Base-by-base conservation (phyloP, 1,140 invertebrate genomes). In the Hydropsyche tenuis region DNA sequence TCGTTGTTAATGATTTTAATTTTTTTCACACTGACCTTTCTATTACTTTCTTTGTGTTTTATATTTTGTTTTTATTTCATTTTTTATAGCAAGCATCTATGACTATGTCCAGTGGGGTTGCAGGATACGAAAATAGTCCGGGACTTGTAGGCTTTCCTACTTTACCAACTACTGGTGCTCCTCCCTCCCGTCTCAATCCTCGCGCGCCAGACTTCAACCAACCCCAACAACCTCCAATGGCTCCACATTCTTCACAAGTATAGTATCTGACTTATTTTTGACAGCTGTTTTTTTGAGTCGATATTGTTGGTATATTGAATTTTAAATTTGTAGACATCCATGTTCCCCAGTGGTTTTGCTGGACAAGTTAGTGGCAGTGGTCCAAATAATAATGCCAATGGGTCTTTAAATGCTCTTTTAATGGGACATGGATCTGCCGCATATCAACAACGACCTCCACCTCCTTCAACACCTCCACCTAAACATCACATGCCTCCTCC, bases 121-220 rank as follows among this genome's bases (percentile, higher is more conserved):
- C 76, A 22, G 78, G 79, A 12, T 77, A 82, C 48, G 84, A 85
- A 78, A 79, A 80, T 16, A 82, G 45, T 79, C 63, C 83, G 77
- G 81, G 82, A 79, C 82, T 82, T 62, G 78, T 81, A 30, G 79
- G 81, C 0, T 81, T 81, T 16, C 78, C 83, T 73, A 77, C 84
- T 65, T 80, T 83, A 73, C 81, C 82, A 75, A 74, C 79, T 80
- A 74, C 82, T 80, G 75, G 82, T 82, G 74, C 86, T 83, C 76
- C 90, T 90, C 90, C 90, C 84, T 95, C 93, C 42, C 87, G 93
- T 63, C 86, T 96, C 63, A 96, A 96, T 85, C 94, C 94, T 0
- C 90, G 94, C 79, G 94, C 94, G 18, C 93, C 94, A 1, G 93
- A 95, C 82, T 96, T 96, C 80, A 77, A 71, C 48, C 76, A 77